These are phyloP conservation scores for Neodiprion fabricii DNA, from an alignment of 1,140 invertebrate genomes.

Conservation along the genomic window DNA sequence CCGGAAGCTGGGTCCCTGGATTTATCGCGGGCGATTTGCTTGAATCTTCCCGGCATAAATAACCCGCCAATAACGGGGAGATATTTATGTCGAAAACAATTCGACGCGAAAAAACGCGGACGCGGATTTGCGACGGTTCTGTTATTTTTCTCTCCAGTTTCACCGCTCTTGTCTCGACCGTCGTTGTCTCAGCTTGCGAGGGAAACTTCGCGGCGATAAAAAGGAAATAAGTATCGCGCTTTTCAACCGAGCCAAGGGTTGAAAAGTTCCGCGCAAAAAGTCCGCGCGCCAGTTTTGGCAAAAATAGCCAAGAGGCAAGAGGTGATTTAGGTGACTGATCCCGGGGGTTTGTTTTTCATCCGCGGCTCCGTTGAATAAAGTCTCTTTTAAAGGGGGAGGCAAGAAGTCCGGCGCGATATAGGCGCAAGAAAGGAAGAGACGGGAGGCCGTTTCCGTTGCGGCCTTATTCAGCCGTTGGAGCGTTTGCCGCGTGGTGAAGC, in stretches of 20 bases:
- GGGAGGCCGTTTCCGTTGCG: conserved; percentile 47
- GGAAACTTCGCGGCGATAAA: background rate
- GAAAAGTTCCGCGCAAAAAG: background rate
- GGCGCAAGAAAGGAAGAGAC: conserved; percentile 39
- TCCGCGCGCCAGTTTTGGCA: background rate
- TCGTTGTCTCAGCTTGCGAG: conserved; percentile 12
- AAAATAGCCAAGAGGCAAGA: background rate
- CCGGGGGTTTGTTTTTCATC: conserved; percentile 17
- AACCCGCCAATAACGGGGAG: conserved; percentile 44
- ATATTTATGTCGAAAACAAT: conserved; percentile 36
- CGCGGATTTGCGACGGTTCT: background rate
- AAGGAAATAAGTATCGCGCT: background rate
- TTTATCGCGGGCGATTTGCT: conserved; percentile 50
- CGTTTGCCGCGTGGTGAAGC: too few species aligned
- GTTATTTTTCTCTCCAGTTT: background rate
- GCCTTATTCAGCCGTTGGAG: conserved; percentile 47
- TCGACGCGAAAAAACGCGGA: background rate
- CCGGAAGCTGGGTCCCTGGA: conserved; percentile 40
- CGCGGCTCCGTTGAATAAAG: background rate
- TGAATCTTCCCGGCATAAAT: conserved; percentile 42
- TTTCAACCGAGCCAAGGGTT: background rate
- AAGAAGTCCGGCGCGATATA: background rate
- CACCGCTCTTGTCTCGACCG: background rate
- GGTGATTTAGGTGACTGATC: background rate
- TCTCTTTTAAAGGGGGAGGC: background rate